These are phyloP conservation scores for Myotis lucifugus DNA, from an alignment of 2,113 vertebrate genomes.

Conservation along the genomic window DNA sequence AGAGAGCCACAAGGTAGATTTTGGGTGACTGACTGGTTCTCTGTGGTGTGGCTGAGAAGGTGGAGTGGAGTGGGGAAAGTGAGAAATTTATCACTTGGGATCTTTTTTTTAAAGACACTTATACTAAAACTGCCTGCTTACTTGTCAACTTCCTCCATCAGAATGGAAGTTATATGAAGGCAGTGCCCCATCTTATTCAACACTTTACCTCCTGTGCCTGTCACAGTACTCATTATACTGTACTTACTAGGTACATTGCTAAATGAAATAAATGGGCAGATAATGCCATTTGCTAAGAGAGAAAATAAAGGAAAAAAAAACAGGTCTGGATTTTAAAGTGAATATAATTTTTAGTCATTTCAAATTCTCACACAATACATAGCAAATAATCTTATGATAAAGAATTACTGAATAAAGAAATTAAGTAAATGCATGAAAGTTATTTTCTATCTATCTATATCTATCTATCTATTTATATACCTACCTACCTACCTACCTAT, in stretches of 20 bases:
- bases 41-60: not conserved
- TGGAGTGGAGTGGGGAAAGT: not conserved
- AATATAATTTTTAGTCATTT: constrained; percentile 9
- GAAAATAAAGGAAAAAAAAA: not conserved
- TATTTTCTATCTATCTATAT: not conserved
- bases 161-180: not conserved
- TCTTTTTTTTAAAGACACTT: not conserved
- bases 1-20: not conserved
- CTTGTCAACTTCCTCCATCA: not conserved
- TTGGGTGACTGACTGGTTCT: not conserved
- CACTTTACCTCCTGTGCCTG: not conserved
- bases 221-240: not conserved
- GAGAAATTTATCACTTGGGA: not conserved
- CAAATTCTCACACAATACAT: not conserved
- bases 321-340: not conserved
- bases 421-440: not conserved
- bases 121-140: not conserved
- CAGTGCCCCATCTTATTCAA: not conserved
- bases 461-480: not conserved
- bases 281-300: constrained; percentile 7
- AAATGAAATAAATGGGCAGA: not conserved
- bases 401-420: constrained; percentile 10
- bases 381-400: constrained; percentile 14
- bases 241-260: not conserved
- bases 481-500: not conserved